These are phyloP conservation scores for Neosilurus hyrtlii DNA, from an alignment of 2,797 vertebrate species.

Conservation along the genomic window DNA sequence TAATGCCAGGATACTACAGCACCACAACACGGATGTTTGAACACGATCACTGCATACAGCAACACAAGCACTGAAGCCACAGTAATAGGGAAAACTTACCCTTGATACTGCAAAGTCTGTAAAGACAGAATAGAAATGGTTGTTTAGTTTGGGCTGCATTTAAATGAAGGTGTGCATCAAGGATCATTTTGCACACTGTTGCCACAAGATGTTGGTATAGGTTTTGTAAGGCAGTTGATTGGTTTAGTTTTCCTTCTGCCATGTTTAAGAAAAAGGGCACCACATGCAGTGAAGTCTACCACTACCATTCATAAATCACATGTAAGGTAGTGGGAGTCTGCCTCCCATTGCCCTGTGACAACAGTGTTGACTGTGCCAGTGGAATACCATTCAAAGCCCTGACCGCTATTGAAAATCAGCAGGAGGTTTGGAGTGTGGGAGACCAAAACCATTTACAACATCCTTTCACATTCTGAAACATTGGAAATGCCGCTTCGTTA, in stretches of 20 bases:
- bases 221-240: constrained; percentile 3
- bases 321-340: constrained; percentile 21
- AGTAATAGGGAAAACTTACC: constrained; percentile 61
- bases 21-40: constrained; percentile 43
- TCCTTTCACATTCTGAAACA: constrained; percentile 20
- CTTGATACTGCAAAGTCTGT: constrained; percentile 68
- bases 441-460: constrained; percentile 23
- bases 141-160: constrained; percentile 44
- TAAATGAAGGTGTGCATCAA: constrained; percentile 24
- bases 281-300: constrained; percentile 23
- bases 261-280: constrained; percentile 16
- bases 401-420: constrained; percentile 18
- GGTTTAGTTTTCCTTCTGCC: constrained; percentile 7
- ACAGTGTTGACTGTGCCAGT: constrained; percentile 26
- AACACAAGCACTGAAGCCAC: constrained; percentile 49
- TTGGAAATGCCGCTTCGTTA: constrained; percentile 4
- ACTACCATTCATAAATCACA: constrained; percentile 30
- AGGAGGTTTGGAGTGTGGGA: constrained; percentile 15
- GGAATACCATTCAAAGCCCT: constrained; percentile 27
- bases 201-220: background rate
- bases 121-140: constrained; percentile 59
- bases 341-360: constrained; percentile 22
- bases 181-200: constrained; percentile 26
- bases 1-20: constrained; percentile 40
- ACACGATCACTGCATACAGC: constrained; percentile 52